Evolutionary conservation across 2,888 invertebrate species (phyloP).

Genomic region (Dryadula phaetusa): DNA sequence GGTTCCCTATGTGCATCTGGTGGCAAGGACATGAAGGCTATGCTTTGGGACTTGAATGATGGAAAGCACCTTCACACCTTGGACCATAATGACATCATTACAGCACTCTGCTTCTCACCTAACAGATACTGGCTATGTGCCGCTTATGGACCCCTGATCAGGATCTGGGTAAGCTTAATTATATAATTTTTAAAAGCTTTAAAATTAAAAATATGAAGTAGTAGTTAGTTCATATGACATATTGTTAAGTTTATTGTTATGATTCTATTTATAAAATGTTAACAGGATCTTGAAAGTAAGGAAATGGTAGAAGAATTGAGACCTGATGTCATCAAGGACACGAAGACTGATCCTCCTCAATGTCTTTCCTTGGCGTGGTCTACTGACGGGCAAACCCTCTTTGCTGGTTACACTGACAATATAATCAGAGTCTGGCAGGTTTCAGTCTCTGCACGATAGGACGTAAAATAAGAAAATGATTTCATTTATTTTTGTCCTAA

Average conservation of each 20-base stretch:
- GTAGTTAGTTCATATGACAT: not conserved
- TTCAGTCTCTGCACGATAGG: constrained; percentile 91
- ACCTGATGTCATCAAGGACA: constrained; percentile 94
- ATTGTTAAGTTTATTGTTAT: not conserved
- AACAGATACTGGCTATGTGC: constrained; percentile 99
- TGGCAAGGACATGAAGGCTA: constrained; percentile 99
- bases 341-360: constrained; percentile 96
- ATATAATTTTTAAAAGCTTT: not conserved
- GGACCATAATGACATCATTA: constrained; percentile 99
- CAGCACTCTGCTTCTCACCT: constrained; percentile 99
- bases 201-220: no score
- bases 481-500: constrained; percentile 81
- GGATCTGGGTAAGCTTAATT: constrained; percentile 93
- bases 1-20: constrained; percentile 99
- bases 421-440: constrained; percentile 99
- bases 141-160: constrained; percentile 98
- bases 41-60: constrained; percentile 99
- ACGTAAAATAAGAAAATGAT: constrained; percentile 55
- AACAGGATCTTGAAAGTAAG: constrained; percentile 98
- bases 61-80: constrained; percentile 99
- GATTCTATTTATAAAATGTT: not conserved
- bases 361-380: constrained; percentile 99
- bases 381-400: constrained; percentile 99
- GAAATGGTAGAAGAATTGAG: constrained; percentile 99
- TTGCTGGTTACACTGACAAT: constrained; percentile 99